Evolutionary conservation across 2,113 vertebrate genomes (phyloP), one percentile per base, ranked within the genome.

Genomic region (Centropus bengalensis): DNA sequence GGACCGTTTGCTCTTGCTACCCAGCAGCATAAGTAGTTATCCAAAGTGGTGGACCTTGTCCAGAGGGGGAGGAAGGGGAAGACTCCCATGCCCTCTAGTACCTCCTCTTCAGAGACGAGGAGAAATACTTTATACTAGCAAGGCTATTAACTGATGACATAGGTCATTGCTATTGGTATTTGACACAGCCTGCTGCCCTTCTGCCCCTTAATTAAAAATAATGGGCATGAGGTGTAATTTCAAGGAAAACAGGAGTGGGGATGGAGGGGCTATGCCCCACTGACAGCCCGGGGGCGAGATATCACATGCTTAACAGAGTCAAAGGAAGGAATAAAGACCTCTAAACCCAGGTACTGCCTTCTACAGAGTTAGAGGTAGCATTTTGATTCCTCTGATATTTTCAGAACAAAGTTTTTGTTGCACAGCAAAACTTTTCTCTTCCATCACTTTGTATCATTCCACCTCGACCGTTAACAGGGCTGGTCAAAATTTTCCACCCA

Each of bases 311-410:
- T 95, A 91, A 81, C 76, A 82, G 15, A 79, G 78, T 63, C 78
- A 40, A 40, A 95, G 51, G 15, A 63, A 54, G 51, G 45, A 38
- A 52, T 92, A 84, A 80, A 69, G 18, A 51, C 66, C 77, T 79
- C 56, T 86, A 95, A 82, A 93, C 70, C 38, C 82, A 75, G 62
- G 83, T 93, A 75, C 49, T 40, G 21, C 66, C 51, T 81, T 78
- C 83, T 69, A n/a, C 59, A 88, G 47, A 77, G 76, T 76, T 83
- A 80, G n/a, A 60, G 78, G 56, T 83, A 73, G 27, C 4, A 2
- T 70, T 49, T 59, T 1, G 0, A 30, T 55, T 84, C 74, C 58
- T 44, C 68, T 12, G 52, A 7, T 21, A 55, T 44, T 64, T 62
- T 66, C 85, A 88, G 77, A 83, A 56, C 79, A 76, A 77, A 56